A percentile compares a stretch with the other conserved stretches of the same genome.
Conservation (phyloP, 2,888 invertebrate species). For the Cerceris rybyensis region DNA sequence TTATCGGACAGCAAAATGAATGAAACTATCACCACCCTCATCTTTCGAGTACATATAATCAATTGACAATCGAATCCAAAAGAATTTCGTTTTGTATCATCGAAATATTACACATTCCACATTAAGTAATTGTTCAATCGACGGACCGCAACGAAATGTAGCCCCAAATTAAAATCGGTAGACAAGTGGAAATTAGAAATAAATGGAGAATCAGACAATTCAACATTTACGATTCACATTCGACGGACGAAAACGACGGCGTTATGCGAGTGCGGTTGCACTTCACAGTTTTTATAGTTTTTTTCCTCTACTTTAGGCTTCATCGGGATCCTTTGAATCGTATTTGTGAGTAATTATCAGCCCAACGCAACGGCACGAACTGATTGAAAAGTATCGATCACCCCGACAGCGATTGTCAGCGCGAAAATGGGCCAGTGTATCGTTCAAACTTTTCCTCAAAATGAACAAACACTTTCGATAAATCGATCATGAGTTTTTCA, state of each 20-base stretch:
- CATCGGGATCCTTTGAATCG: conserved; percentile 36
- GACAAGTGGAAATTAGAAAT: no score
- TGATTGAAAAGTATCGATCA: conserved; percentile 39
- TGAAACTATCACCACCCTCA: no score
- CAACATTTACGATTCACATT: no score
- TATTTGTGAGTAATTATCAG: conserved; percentile 52
- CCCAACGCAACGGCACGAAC: conserved; percentile 18
- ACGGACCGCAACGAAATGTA: no score
- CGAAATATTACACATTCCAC: no score
- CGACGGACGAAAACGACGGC: background rate
- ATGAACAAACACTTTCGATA: conserved; percentile 42
- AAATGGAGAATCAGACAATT: no score
- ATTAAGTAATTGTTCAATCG: no score
- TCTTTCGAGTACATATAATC: no score
- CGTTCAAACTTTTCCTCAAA: background rate
- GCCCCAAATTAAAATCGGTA: no score
- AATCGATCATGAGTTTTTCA: conserved; percentile 55
- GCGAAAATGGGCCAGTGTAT: conserved; percentile 21
- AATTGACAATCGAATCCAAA: no score
- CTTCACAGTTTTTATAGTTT: background rate
- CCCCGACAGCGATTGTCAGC: conserved; percentile 42
- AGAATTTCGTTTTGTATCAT: no score
- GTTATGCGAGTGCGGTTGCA: background rate
- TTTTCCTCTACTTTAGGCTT: background rate
- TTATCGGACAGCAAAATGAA: no score